Conservation (phyloP, 2,113 vertebrate species). For the Odocoileus hemionus region DNA sequence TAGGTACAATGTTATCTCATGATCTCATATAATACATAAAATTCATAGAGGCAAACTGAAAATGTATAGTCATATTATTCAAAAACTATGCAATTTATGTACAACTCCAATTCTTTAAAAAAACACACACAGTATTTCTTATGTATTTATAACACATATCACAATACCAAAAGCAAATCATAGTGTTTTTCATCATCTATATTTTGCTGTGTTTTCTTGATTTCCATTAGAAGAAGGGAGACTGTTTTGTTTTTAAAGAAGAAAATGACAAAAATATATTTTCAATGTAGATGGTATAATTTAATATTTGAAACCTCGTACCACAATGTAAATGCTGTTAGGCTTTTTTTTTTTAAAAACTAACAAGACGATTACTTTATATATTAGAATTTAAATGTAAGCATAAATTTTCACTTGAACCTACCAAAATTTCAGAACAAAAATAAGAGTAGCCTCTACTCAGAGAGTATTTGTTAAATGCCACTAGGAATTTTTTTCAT, state of each 20-base stretch:
- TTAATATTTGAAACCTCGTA: background rate
- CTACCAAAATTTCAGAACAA: background rate
- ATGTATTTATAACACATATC: background rate
- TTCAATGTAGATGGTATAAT: background rate
- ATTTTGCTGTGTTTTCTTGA: background rate
- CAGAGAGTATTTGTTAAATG: background rate
- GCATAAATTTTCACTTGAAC: background rate
- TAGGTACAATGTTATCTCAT: background rate
- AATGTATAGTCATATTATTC: background rate
- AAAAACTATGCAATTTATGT: background rate
- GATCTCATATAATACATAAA: background rate
- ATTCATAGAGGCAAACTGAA: background rate
- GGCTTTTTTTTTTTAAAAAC: background rate
- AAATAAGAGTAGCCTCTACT: background rate
- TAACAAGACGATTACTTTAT: background rate
- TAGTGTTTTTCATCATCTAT: background rate
- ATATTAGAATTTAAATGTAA: background rate
- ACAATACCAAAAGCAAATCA: conserved; percentile 13
- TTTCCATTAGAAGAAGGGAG: background rate
- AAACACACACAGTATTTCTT: background rate
- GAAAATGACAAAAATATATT: background rate
- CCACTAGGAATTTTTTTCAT: background rate
- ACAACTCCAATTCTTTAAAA: background rate
- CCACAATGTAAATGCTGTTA: background rate
- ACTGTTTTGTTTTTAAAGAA: background rate